Base-by-base conservation (phyloP, 2,888 invertebrate species). In the Amblyjoppa proteus region DNA sequence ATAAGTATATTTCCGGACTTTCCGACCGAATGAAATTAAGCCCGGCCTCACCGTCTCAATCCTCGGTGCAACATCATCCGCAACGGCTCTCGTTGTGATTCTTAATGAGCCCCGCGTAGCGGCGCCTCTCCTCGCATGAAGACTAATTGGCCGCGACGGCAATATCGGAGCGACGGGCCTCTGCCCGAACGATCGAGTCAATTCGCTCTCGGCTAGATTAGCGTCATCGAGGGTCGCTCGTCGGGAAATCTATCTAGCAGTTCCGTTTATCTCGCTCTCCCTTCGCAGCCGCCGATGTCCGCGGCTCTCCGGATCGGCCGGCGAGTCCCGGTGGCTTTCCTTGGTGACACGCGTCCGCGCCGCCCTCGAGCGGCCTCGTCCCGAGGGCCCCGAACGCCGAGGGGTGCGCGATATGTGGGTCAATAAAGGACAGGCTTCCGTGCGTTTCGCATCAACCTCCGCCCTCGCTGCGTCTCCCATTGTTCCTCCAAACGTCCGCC, bases 71-170 rank as follows among this genome's bases (percentile, higher is more conserved):
- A 16, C 61, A 61, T 61, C 34, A 34, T 31, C 34, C 28, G 31
- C 16, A 31, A 31, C 6, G 31, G 31, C 25, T 61, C 70, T 38
- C 58, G 45, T 34, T 31, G 69, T 9, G 53, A 77, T 31, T 53
- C 25, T 20, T 25, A 34, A 53, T 68, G 41, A 56, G 45, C 25
- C 3, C 11, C 31, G 41, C 69, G n/a, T 13, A 45, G 69, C 66
- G 64, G 38, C 51, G 38, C 51, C 20, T 31, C 38, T 71, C 45
- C 13, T 34, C 28, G 53, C 41, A 7, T n/a, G 38, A 71, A 64
- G 79, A 81, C 87, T 85, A 87, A 87, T 87, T 87, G 87, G 85
- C 38, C 85, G 68, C 75, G 73, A 87, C 81, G 79, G 49, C 84
- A 85, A 85, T 85, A 80, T 85, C 56, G 78, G 79, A 81, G 79